phyloP scores from a whole-genome alignment of 2,888 invertebrate genomes.

The Tetragonula carbonaria region DNA sequence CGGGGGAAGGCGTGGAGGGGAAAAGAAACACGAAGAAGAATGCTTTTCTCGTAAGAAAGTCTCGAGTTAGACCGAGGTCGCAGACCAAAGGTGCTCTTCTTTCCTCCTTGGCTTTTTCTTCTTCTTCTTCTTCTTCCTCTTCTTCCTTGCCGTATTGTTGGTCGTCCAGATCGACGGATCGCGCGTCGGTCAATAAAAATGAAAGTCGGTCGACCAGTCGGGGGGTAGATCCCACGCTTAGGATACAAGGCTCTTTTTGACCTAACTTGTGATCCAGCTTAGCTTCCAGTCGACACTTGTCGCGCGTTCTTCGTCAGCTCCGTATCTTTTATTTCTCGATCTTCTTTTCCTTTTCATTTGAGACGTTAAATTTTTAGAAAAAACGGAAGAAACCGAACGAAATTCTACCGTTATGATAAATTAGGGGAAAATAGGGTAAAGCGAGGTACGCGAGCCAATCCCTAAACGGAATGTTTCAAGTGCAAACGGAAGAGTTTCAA shows the following conservation, averaged over 20 bases:
- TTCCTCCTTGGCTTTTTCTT: not conserved
- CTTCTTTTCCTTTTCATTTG: not conserved
- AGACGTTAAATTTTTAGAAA: accelerated
- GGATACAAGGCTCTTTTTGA: slow-evolving; percentile 19
- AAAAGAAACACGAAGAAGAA: slow-evolving; percentile 40
- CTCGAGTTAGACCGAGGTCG: slow-evolving; percentile 63
- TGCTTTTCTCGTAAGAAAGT: slow-evolving; percentile 68
- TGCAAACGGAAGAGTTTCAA: no score
- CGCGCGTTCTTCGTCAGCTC: not conserved
- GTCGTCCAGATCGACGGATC: slow-evolving; percentile 64
- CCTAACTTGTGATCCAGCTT: slow-evolving; percentile 19
- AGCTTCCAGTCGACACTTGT: slow-evolving; percentile 21
- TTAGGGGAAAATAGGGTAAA: no score
- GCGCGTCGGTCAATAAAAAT: slow-evolving; percentile 69
- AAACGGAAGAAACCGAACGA: no score
- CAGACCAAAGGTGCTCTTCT: slow-evolving; percentile 21
- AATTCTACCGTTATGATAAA: no score
- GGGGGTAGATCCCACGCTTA: slow-evolving; percentile 55
- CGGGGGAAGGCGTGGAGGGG: slow-evolving; percentile 10
- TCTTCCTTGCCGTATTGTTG: not conserved
- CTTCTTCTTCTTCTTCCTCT: slow-evolving; percentile 26
- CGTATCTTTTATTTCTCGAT: not conserved
- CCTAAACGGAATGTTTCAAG: no score
- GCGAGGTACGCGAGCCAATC: no score
- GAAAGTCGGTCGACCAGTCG: slow-evolving; percentile 63